These are phyloP conservation scores for Drosophila affinis DNA, from an alignment of 2,888 invertebrate genomes.

Conservation along the genomic window DNA sequence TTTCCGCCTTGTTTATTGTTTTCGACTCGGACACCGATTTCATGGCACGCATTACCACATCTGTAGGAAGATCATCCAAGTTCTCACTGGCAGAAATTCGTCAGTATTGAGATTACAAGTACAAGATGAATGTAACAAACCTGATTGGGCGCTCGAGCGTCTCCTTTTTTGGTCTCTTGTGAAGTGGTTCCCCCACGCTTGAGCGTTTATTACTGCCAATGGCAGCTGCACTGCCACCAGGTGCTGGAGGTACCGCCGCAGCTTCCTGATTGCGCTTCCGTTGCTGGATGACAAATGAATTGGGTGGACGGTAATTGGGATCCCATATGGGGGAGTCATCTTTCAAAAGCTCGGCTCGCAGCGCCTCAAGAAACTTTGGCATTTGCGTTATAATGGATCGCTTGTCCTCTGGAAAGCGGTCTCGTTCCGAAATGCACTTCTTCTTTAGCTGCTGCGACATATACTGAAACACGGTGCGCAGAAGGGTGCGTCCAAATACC, in stretches of 20 bases:
- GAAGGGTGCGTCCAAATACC: constrained; percentile 94
- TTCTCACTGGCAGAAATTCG: constrained; percentile 76
- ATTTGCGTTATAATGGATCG: constrained; percentile 92
- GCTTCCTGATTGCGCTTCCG: constrained; percentile 82
- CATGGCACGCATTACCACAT: constrained; percentile 92
- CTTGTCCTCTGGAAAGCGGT: constrained; percentile 95
- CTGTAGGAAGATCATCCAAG: constrained; percentile 89
- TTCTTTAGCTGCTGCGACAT: constrained; percentile 95
- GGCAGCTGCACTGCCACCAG: constrained; percentile 56
- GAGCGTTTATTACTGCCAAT: constrained; percentile 61
- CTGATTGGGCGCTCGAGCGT: constrained; percentile 72
- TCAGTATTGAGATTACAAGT: constrained; percentile 16
- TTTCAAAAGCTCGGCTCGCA: constrained; percentile 94
- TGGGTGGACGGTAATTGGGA: constrained; percentile 89
- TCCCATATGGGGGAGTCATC: constrained; percentile 97
- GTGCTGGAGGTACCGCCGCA: background rate
- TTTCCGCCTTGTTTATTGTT: constrained; percentile 87
- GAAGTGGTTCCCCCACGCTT: constrained; percentile 74
- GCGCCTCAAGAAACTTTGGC: constrained; percentile 94
- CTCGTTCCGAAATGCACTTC: constrained; percentile 94
- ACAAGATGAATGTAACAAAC: constrained; percentile 46
- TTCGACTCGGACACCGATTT: constrained; percentile 93
- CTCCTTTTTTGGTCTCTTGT: constrained; percentile 83
- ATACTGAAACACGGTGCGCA: constrained; percentile 92
- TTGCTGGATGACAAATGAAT: constrained; percentile 81